phyloP scores from a whole-genome alignment of 2,888 invertebrate genomes.

The Acanthosepion esculentum region DNA sequence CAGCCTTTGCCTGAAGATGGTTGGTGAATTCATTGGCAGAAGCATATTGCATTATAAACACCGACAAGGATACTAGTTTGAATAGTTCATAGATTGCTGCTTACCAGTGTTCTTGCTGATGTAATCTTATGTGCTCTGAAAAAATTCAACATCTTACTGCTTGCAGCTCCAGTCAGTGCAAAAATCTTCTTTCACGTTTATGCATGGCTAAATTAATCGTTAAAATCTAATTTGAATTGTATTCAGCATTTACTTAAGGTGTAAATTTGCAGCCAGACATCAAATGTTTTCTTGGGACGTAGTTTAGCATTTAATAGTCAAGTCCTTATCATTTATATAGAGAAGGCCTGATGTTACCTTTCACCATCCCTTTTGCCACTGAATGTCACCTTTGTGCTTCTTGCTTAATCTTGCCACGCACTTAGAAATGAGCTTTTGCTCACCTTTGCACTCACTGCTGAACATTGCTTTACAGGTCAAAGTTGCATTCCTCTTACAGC shows the following conservation, averaged over 20 bases:
- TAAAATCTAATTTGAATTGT: not conserved
- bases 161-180: not conserved
- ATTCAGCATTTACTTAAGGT: not conserved
- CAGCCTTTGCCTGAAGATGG: no score
- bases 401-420: no score
- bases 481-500: no score
- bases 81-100: no score
- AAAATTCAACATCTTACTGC: not conserved
- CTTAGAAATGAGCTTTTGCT: not conserved
- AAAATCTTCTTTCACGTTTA: not conserved
- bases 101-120: no score
- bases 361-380: not conserved
- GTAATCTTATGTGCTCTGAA: no score
- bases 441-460: not conserved
- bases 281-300: no score
- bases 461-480: conserved; percentile 8
- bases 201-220: not conserved
- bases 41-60: no score
- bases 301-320: not conserved
- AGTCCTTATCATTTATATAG: not conserved
- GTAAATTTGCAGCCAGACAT: not conserved
- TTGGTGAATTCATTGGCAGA: no score
- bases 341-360: not conserved
- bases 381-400: no score
- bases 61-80: no score